Conservation (phyloP, 2,797 vertebrate genomes). For the Sebastes steindachneri region DNA sequence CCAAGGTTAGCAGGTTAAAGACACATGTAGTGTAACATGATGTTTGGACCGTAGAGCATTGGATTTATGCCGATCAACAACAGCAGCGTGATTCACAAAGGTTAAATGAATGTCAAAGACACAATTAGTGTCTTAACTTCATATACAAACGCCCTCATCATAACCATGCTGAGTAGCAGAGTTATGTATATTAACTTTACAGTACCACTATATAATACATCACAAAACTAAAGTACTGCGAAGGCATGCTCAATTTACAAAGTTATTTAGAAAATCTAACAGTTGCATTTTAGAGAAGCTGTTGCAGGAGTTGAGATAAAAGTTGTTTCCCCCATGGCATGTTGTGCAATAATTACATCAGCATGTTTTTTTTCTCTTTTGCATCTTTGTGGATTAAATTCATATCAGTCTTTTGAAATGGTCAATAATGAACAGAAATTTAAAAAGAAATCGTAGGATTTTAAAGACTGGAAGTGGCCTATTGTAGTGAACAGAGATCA, state of each 20-base stretch:
- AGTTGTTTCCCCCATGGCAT: background rate
- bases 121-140: background rate
- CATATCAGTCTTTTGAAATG: background rate
- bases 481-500: background rate
- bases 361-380: background rate
- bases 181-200: background rate
- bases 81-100: background rate
- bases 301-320: background rate
- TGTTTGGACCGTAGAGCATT: background rate
- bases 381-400: background rate
- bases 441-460: background rate
- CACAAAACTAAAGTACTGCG: background rate
- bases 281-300: background rate
- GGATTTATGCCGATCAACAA: background rate
- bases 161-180: background rate
- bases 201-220: background rate
- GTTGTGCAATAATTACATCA: background rate
- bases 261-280: background rate
- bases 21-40: background rate
- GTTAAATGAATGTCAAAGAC: background rate
- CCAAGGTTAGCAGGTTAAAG: conserved; percentile 1
- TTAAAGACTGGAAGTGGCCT: background rate
- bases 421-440: background rate
- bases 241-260: background rate
- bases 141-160: background rate